A percentile compares a stretch with the other conserved stretches of the same genome.
Evolutionary conservation across 2,113 vertebrate species (phyloP).

Genomic region (Cebidichthys violaceus): DNA sequence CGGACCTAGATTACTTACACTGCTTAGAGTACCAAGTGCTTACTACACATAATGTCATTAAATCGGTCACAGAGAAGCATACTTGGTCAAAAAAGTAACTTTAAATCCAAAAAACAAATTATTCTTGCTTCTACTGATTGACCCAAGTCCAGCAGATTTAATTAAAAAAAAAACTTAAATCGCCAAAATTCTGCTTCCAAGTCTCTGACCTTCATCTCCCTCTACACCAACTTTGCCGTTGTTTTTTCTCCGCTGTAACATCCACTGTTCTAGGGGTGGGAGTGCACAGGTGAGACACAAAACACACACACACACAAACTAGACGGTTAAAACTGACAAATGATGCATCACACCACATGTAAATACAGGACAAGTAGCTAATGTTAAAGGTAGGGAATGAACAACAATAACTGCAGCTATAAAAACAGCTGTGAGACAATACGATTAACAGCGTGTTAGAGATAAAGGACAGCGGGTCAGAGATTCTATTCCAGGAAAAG

Average conservation of each 20-base stretch:
- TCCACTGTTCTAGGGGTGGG: constrained; percentile 81
- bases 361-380: neutral
- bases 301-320: constrained; percentile 33
- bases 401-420: constrained; percentile 8
- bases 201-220: constrained; percentile 72
- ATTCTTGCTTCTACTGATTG: neutral
- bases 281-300: constrained; percentile 47
- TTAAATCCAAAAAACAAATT: neutral
- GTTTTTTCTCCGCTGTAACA: constrained; percentile 78
- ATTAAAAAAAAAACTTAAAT: constrained; percentile 1
- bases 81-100: neutral
- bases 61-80: neutral
- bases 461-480: constrained; percentile 23
- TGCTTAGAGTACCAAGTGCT: neutral
- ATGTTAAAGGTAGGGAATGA: constrained; percentile 3
- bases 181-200: constrained; percentile 3
- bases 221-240: constrained; percentile 57
- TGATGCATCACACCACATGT: constrained; percentile 1
- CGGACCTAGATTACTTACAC: constrained; percentile 32
- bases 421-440: constrained; percentile 16
- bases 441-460: constrained; percentile 16
- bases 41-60: neutral
- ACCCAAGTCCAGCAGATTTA: constrained; percentile 13
- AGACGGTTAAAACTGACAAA: constrained; percentile 29
- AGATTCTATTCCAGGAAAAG: constrained; percentile 53